A percentile compares a stretch with the other conserved stretches of the same genome.
These are phyloP conservation scores for Oryzias melastigma DNA, from an alignment of 2,113 vertebrate genomes.

Conservation along the genomic window DNA sequence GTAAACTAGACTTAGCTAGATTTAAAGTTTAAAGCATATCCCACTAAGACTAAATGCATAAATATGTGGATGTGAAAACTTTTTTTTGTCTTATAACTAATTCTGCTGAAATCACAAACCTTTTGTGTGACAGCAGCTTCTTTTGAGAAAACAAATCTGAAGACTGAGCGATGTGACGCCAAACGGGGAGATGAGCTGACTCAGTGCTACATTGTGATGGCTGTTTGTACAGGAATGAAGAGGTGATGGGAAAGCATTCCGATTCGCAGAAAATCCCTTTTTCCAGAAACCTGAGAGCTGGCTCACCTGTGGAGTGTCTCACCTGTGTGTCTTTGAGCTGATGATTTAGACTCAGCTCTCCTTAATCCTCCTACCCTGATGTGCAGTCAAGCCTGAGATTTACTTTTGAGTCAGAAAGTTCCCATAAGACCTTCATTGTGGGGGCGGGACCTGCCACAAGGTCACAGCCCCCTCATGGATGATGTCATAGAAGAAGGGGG, in stretches of 20 bases:
- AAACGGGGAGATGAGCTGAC: conserved; percentile 1
- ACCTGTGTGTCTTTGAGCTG: not conserved
- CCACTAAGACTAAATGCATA: too few species aligned
- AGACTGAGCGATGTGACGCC: too few species aligned
- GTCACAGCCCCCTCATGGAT: too few species aligned
- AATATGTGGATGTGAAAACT: too few species aligned
- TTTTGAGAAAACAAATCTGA: too few species aligned
- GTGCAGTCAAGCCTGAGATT: conserved; percentile 30
- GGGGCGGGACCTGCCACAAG: too few species aligned
- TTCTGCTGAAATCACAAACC: too few species aligned
- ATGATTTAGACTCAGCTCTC: conserved; percentile 5
- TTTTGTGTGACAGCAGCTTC: too few species aligned
- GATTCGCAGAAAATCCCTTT: conserved; percentile 6
- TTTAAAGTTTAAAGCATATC: too few species aligned
- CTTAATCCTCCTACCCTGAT: conserved; percentile 10
- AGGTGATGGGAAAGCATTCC: conserved; percentile 6
- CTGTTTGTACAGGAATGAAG: conserved; percentile 4
- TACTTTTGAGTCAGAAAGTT: conserved; percentile 31
- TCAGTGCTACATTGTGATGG: conserved; percentile 15
- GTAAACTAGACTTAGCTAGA: too few species aligned
- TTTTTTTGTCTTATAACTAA: too few species aligned
- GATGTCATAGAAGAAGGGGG: too few species aligned
- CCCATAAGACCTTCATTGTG: conserved; percentile 18
- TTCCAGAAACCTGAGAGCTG: conserved; percentile 25
- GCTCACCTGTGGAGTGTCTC: conserved; percentile 6